phyloP scores from a whole-genome alignment of 2,888 invertebrate genomes.

The Taphrorychus bicolor region DNA sequence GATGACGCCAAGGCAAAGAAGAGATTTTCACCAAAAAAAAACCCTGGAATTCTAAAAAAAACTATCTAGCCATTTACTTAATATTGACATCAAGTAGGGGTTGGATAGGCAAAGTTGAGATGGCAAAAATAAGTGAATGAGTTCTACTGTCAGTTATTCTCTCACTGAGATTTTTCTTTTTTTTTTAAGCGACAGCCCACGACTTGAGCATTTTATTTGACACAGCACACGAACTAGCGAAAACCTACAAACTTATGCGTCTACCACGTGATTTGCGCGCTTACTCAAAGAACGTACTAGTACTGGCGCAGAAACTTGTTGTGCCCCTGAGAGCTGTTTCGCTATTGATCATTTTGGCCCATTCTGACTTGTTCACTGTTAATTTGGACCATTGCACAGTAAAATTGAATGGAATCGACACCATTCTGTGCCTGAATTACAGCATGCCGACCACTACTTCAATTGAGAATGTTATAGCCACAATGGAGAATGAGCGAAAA shows the following conservation, averaged over 20 bases:
- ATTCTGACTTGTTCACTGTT: slow-evolving; percentile 49
- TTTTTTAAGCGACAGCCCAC: slow-evolving; percentile 25
- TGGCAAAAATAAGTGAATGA: too few species aligned
- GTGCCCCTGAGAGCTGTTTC: slow-evolving; percentile 50
- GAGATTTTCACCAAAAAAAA: too few species aligned
- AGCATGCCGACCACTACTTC: neutral
- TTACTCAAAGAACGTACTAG: slow-evolving; percentile 46
- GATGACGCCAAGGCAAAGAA: too few species aligned
- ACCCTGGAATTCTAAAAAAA: too few species aligned
- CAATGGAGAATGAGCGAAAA: neutral
- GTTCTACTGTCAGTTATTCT: too few species aligned
- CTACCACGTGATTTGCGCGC: slow-evolving; percentile 51
- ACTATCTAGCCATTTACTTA: too few species aligned
- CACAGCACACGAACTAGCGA: slow-evolving; percentile 45
- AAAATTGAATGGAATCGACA: slow-evolving; percentile 49
- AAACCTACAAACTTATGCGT: slow-evolving; percentile 46
- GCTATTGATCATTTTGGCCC: slow-evolving; percentile 49
- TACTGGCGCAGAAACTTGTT: slow-evolving; percentile 51
- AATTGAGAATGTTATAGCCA: neutral
- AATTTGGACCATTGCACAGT: slow-evolving; percentile 50
- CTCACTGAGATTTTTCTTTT: slow-evolving; percentile 12
- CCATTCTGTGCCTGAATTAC: slow-evolving; percentile 47
- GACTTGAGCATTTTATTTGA: slow-evolving; percentile 45
- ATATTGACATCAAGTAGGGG: too few species aligned
- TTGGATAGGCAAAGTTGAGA: too few species aligned